Conservation (phyloP, 2,888 invertebrate genomes). For the Galeruca laticollis region DNA sequence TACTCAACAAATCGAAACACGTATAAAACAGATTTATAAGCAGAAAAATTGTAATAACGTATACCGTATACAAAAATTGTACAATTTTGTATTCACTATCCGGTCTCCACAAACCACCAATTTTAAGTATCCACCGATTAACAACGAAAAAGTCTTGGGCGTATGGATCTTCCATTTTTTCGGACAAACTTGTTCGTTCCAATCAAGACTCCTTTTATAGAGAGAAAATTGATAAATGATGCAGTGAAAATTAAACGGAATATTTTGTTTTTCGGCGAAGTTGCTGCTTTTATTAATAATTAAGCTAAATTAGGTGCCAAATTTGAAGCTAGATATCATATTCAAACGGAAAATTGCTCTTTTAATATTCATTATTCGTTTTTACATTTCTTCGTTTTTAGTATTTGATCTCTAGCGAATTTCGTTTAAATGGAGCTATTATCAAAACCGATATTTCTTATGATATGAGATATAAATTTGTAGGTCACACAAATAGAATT, state of each 20-base stretch:
- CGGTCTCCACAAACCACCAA: constrained; percentile 59
- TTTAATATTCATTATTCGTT: not conserved
- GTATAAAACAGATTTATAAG: constrained; percentile 60
- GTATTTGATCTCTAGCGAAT: constrained; percentile 3
- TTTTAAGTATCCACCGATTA: constrained; percentile 58
- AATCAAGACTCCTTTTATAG: constrained; percentile 4
- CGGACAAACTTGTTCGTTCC: not conserved
- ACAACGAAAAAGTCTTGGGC: constrained; percentile 55
- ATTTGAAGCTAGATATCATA: constrained; percentile 3
- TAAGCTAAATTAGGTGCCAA: constrained; percentile 1
- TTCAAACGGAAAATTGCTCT: constrained; percentile 7
- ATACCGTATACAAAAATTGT: constrained; percentile 52
- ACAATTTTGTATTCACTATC: constrained; percentile 47
- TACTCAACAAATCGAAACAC: constrained; percentile 57
- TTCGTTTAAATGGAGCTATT: not conserved
- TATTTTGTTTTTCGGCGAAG: no score
- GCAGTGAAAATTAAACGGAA: not conserved
- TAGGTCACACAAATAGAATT: not conserved
- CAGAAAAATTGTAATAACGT: constrained; percentile 54
- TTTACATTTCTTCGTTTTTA: not conserved
- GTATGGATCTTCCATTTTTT: constrained; percentile 42
- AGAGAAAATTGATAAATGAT: not conserved
- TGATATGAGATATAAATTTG: not conserved
- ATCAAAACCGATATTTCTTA: not conserved
- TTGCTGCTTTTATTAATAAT: not conserved